These are phyloP conservation scores for Sebastolobus altivelis DNA, from an alignment of 2,797 vertebrate species.

Conservation along the genomic window DNA sequence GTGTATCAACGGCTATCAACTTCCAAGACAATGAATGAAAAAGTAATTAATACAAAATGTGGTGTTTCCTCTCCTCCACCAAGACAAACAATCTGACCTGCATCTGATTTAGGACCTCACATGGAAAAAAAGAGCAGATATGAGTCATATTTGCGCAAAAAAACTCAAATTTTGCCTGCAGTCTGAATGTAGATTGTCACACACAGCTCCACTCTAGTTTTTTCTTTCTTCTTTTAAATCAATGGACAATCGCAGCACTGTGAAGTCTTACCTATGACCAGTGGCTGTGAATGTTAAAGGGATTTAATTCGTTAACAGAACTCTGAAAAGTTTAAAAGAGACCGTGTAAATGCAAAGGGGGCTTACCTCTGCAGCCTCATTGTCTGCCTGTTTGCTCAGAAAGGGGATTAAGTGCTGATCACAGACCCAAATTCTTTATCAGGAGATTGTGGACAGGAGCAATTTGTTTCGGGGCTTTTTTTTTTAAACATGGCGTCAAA, in stretches of 20 bases:
- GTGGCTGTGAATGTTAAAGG: slow-evolving; percentile 68
- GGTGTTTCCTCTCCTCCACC: too few relatives aligned
- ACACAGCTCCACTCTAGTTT: too few relatives aligned
- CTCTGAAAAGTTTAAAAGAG: slow-evolving; percentile 61
- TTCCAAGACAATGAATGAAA: too few relatives aligned
- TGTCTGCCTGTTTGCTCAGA: slow-evolving; percentile 70
- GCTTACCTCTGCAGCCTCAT: slow-evolving; percentile 71
- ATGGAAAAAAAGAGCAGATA: too few relatives aligned
- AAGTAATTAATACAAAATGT: too few relatives aligned
- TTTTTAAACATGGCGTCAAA: slow-evolving; percentile 50
- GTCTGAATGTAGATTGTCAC: too few relatives aligned
- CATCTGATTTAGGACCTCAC: too few relatives aligned
- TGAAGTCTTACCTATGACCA: slow-evolving; percentile 57
- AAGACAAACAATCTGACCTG: too few relatives aligned
- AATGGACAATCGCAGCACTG: slow-evolving; percentile 16
- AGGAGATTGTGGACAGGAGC: slow-evolving; percentile 71
- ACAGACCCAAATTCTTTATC: slow-evolving; percentile 73
- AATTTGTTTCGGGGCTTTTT: slow-evolving; percentile 79
- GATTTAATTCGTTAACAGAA: slow-evolving; percentile 76
- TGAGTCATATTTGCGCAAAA: too few relatives aligned
- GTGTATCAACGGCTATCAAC: too few relatives aligned
- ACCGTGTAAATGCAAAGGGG: slow-evolving; percentile 70
- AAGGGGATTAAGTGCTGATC: slow-evolving; percentile 78
- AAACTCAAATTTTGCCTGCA: too few relatives aligned
- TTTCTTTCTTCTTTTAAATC: too few relatives aligned